These are phyloP conservation scores for Mola mola DNA, from an alignment of 2,113 vertebrate species.

Conservation along the genomic window DNA sequence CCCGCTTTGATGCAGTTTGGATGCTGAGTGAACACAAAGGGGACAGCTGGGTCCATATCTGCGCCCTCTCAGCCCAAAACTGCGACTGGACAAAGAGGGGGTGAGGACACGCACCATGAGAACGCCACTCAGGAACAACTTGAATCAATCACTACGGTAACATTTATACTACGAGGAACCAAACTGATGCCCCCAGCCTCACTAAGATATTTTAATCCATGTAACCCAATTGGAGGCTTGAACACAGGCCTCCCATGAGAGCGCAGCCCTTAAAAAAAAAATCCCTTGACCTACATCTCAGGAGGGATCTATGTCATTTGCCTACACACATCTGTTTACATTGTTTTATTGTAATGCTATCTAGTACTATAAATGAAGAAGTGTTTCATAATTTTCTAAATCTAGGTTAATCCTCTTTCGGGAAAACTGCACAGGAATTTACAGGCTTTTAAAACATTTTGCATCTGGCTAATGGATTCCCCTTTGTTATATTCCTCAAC, in stretches of 20 bases:
- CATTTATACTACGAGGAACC: slow-evolving; percentile 33
- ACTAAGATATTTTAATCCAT: slow-evolving; percentile 55
- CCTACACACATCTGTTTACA: slow-evolving; percentile 49
- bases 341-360: slow-evolving; percentile 42
- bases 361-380: slow-evolving; percentile 47
- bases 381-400: slow-evolving; percentile 41
- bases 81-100: slow-evolving; percentile 59
- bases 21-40: slow-evolving; percentile 60
- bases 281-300: slow-evolving; percentile 67
- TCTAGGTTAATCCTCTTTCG: slow-evolving; percentile 74
- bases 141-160: slow-evolving; percentile 73
- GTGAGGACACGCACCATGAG: slow-evolving; percentile 53
- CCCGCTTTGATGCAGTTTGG: slow-evolving; percentile 12
- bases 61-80: slow-evolving; percentile 48
- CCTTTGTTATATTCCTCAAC: slow-evolving; percentile 15
- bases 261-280: slow-evolving; percentile 34
- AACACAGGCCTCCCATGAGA: neutral
- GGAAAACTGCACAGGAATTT: slow-evolving; percentile 63
- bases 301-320: slow-evolving; percentile 43
- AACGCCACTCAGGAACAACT: slow-evolving; percentile 62
- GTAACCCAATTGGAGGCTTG: slow-evolving; percentile 31
- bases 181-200: slow-evolving; percentile 13
- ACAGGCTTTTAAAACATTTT: slow-evolving; percentile 66
- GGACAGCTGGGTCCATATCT: slow-evolving; percentile 64
- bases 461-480: slow-evolving; percentile 54